These are phyloP conservation scores for Drosophila pallidifrons DNA, from an alignment of 1,140 invertebrate species.

Conservation along the genomic window DNA sequence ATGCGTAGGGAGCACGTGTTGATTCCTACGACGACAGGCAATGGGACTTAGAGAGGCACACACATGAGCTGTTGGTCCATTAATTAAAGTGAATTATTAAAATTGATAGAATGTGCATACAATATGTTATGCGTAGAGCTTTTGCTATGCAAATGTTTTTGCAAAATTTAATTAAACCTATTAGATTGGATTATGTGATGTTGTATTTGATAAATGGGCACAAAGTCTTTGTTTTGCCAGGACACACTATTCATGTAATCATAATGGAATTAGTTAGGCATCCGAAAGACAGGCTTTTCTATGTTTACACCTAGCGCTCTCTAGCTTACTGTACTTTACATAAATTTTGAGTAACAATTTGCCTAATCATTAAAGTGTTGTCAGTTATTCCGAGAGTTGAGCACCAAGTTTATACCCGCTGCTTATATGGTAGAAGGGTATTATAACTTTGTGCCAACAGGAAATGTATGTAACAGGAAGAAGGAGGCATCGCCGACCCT, in stretches of 20 bases:
- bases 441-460: too few relatives aligned
- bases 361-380: not conserved
- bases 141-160: conserved; percentile 23
- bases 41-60: not conserved
- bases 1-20: conserved; percentile 15
- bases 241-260: not conserved
- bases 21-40: conserved; percentile 17
- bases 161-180: conserved; percentile 38
- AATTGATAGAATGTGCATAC: conserved; percentile 49
- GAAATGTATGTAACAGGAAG: too few relatives aligned
- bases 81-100: conserved; percentile 63
- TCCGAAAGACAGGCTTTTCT: not conserved
- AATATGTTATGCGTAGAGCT: conserved; percentile 15
- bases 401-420: too few relatives aligned
- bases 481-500: too few relatives aligned
- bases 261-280: not conserved
- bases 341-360: not conserved
- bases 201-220: conserved; percentile 27
- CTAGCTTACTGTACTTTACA: not conserved
- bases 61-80: conserved; percentile 33
- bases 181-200: conserved; percentile 34
- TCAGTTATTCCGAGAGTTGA: too few relatives aligned
- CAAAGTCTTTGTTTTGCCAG: not conserved
- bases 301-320: not conserved
- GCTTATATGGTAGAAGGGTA: too few relatives aligned